Conservation (phyloP, 2,113 vertebrate genomes). For the Phycodurus eques region DNA sequence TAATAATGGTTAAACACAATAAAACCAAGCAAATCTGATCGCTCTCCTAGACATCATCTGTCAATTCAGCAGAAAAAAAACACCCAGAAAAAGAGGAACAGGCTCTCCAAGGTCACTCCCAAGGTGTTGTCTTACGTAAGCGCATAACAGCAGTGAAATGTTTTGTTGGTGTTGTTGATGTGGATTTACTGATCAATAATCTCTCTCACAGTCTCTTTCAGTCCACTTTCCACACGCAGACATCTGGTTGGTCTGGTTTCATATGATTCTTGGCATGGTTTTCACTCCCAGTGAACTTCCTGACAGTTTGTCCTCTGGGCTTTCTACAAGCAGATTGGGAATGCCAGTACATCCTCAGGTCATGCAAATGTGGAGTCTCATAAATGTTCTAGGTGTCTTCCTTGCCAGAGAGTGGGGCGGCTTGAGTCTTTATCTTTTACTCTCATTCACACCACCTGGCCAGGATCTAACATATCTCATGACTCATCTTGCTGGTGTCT, state of each 20-base stretch:
- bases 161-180: background rate
- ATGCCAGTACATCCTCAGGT: slow-evolving; percentile 35
- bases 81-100: background rate
- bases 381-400: slow-evolving; percentile 3
- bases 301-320: slow-evolving; percentile 27
- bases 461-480: slow-evolving; percentile 10
- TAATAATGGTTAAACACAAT: background rate
- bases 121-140: background rate
- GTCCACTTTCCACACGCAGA: background rate
- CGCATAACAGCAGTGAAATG: background rate
- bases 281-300: background rate
- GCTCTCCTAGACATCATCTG: background rate
- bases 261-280: background rate
- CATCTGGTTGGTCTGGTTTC: slow-evolving; percentile 39
- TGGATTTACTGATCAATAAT: background rate
- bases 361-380: slow-evolving; percentile 28
- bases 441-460: slow-evolving; percentile 4
- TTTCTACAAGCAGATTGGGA: slow-evolving; percentile 2
- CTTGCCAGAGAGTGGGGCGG: background rate
- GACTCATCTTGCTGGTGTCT: slow-evolving; percentile 1
- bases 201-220: background rate
- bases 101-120: background rate
- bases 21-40: background rate
- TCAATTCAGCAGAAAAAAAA: background rate
- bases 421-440: slow-evolving; percentile 16